Base-by-base conservation (phyloP, 1,140 invertebrate species). In the Zaprionus davidi region DNA sequence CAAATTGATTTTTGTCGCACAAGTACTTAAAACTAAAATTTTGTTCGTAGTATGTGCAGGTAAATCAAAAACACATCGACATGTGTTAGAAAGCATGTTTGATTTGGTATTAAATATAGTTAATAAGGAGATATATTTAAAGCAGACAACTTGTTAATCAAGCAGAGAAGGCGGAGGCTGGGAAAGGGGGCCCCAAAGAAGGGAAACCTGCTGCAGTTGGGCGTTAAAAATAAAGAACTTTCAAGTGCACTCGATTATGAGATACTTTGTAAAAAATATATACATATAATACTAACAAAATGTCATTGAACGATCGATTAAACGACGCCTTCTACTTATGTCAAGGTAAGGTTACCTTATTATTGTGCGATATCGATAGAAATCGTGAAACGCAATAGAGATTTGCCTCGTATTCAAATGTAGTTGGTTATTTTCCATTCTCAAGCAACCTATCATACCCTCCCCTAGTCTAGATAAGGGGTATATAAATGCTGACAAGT, bases 231-330 rank as follows among this genome's bases (percentile, higher is more conserved):
- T 22, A 17, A 17, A 46, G 36, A 38, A 38, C 36, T 15, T 46
- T 9, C 7, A 46, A 17, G 2, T 44, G n/a, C 46, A 46, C 74
- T 70, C 62, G 78, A 81, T 71, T 81, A 81, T 68, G 41, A 46
- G 7, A 46, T 46, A 46, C 41, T 17, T 46, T 17, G 41, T 4
- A 9, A 46, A n/a, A 13, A 41, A 41, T 28, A 41, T 13, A 41
- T n/a, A 41, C 15, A 31, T 31, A 11, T 41, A 15, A 0, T 15
- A 6, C 13, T n/a, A n/a, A 41, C 1, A n/a, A 41, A 13, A n/a
- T 41, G 38, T 15, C 38, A 17, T 9, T 46, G 41, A 46, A 17
- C 41, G 41, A 17, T 44, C 41, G 41, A 44, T 7, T 7, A n/a
- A 41, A 17, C 41, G 41, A 41, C 5, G 41, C 41, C 9, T 46